Base-by-base conservation (phyloP, 2,113 vertebrate genomes). In the Atrichornis clamosus region DNA sequence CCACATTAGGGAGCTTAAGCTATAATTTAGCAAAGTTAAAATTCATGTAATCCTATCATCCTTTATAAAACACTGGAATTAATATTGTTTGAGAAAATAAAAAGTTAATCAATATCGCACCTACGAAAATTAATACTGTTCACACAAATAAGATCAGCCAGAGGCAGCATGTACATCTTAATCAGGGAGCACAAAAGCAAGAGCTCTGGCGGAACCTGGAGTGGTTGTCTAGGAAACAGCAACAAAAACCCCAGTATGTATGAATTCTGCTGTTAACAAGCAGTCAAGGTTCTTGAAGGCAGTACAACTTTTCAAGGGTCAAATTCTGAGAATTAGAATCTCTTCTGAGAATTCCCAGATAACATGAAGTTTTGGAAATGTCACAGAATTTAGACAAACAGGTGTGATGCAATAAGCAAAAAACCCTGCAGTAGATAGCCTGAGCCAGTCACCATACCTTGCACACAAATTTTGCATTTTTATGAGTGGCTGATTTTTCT, bases 151-250 rank as follows among this genome's bases (percentile, higher is more conserved):
- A 78, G 69, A 93, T 87, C 76, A 95, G 64, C 85, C 76, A 92
- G 89, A 94, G 91, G 79, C 92, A 92, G 79, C 68, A n/a, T 39
- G 73, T 90, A 95, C 47, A 82, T 94, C 92, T 91, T 93, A 88
- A 94, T 78, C 60, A 59, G 52, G 15, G 44, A 93, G 70, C 50
- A 93, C 42, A 88, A 96, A 92, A 86, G 90, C 68, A 88, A 67
- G 92, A 94, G 83, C 92, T 90, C 88, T 35, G 76, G 68, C 75
- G 88, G 72, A 92, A 93, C 79, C 88, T 92, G 85, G 72, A 95
- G 80, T 90, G 92, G 93, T 96, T 94, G 96, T 81, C 95, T 82
- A 84, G 88, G 95, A 95, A 95, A 96, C 96, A 88, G 72, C 69
- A 87, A 83, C 70, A 92, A 55, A 13, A 41, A 4, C 0, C 56